phyloP scores from a whole-genome alignment of 2,888 invertebrate species.

The Drosophila cyrtoloma region DNA sequence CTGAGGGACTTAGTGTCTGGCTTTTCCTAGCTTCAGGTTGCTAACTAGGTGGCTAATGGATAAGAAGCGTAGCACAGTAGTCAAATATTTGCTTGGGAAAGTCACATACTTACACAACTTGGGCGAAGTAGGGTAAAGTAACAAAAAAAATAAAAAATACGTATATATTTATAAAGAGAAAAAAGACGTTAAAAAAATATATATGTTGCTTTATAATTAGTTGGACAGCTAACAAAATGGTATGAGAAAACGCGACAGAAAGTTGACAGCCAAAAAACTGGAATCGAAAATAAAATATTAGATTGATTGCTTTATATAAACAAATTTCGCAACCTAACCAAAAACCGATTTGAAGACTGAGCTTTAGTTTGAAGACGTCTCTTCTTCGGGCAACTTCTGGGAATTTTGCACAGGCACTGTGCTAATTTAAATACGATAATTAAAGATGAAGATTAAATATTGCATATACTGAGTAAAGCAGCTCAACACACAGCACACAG shows the following conservation, averaged over 20 bases:
- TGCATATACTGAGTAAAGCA: not conserved
- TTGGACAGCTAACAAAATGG: not conserved
- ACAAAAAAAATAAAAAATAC: not conserved
- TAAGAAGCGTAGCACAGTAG: conserved; percentile 42
- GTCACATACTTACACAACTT: conserved; percentile 37
- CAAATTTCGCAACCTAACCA: not conserved
- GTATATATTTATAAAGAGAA: not conserved
- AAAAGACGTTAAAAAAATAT: not conserved
- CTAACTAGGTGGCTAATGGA: conserved; percentile 44
- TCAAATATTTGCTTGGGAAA: conserved; percentile 31
- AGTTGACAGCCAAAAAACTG: not conserved
- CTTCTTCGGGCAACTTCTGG: not conserved
- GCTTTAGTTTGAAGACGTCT: not conserved
- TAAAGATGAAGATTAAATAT: conserved; percentile 8
- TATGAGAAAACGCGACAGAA: not conserved
- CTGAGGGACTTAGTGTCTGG: not conserved
- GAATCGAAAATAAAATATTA: not conserved
- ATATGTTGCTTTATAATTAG: not conserved
- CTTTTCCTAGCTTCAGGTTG: conserved; percentile 21
- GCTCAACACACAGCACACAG: not conserved
- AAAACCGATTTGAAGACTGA: not conserved
- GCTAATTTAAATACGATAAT: conserved; percentile 5
- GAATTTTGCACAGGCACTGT: not conserved
- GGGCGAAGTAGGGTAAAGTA: conserved; percentile 7
- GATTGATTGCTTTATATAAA: not conserved